Base-by-base conservation (phyloP, 2,888 invertebrate species). In the Drosophila differens region DNA sequence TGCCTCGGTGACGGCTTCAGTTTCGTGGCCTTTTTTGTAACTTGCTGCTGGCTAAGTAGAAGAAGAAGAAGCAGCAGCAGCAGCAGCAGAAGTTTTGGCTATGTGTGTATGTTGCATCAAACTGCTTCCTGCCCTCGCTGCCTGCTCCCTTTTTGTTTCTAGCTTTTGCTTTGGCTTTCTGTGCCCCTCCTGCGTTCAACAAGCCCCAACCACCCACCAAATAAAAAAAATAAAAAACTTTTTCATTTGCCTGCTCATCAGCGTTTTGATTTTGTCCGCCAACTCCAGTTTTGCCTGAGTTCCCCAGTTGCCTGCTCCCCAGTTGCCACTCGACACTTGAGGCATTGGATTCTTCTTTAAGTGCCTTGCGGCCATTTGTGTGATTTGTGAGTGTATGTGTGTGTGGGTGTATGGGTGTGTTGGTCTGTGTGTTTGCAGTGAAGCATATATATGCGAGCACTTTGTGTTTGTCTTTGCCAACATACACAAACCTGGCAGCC, bases 321-420 rank as follows among this genome's bases (percentile, higher is more conserved):
- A 60, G 60, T 59, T 70, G 71, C 61, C 72, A 66, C 59, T 62
- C 74, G 90, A 77, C 76, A 83, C 93, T 82, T 61, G 52, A 66
- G 86, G 93, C 90, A 63, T 69, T 85, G 91, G 91, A 91, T 93
- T 93, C 92, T 92, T 92, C 91, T 91, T 91, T 91, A 93, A 91
- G 89, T 92, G 69, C 80, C 93, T 90, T 76, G 39, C 79, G 91
- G 93, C 79, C 86, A 90, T 89, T 92, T 70, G 66, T 73, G 91
- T 92, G 93, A 93, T 93, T 93, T 85, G 70, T 79, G 65, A 73
- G 68, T 82, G 85, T 80, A 79, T 44, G 62, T 28, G 75, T 55
- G 55, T 16, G 55, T 32, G 61, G 86, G 72, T 59, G 73, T 76
- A 71, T 66, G 76, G 65, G 25, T 58, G 32, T 70, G 65, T 76